Evolutionary conservation across 2,797 vertebrate species (phyloP).

Genomic region (Allobates femoralis): DNA sequence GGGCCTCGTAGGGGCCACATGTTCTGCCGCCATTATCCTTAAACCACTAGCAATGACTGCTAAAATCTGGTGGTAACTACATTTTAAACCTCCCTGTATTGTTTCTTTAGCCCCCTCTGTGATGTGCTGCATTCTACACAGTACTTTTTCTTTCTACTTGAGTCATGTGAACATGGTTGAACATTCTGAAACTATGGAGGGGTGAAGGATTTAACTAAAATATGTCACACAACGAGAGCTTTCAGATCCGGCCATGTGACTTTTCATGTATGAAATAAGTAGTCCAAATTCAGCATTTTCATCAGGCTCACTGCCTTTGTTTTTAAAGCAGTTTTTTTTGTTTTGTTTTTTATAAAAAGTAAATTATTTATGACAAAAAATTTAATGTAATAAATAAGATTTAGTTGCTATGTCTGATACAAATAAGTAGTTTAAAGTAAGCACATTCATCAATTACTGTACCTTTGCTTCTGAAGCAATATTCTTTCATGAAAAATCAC

Average conservation of each 20-base stretch:
- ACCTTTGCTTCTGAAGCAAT: background rate
- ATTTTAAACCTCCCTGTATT: background rate
- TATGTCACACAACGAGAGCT: slow-evolving; percentile 22
- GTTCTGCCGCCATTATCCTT: too few species aligned
- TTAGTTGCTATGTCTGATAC: too few species aligned
- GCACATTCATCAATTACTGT: background rate
- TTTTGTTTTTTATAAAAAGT: background rate
- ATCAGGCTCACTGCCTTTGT: background rate
- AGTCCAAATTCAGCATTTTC: slow-evolving; percentile 13
- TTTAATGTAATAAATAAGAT: too few species aligned
- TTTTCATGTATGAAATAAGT: background rate
- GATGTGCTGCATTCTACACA: background rate
- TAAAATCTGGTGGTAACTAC: background rate
- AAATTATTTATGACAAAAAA: too few species aligned
- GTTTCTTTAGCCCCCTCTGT: background rate
- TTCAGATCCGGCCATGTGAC: slow-evolving; percentile 35
- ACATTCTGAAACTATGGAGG: slow-evolving; percentile 32
- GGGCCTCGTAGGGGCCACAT: too few species aligned
- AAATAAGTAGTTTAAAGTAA: too few species aligned
- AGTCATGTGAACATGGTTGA: slow-evolving; percentile 32
- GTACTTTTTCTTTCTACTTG: background rate
- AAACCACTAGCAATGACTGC: background rate
- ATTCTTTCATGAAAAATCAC: background rate
- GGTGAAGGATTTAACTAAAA: slow-evolving; percentile 27
- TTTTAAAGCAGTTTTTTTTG: background rate